These are phyloP conservation scores for Pipistrellus pygmaeus DNA, from an alignment of 2,797 vertebrate species.

Conservation along the genomic window DNA sequence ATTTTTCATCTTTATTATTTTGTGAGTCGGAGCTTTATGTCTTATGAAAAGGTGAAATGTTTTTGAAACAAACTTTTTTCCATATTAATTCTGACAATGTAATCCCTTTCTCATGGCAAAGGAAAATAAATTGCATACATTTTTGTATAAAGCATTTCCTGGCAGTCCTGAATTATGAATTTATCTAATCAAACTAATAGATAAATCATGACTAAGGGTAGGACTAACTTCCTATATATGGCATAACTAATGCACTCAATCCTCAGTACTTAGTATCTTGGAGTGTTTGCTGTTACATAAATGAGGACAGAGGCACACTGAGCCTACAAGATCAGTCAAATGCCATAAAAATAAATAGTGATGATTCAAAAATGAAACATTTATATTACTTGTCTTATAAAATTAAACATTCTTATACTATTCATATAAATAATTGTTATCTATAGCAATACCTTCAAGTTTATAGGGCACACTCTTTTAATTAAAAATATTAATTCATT, in stretches of 20 bases:
- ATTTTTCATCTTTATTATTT: constrained; percentile 45
- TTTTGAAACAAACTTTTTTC: background rate
- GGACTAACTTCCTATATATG: background rate
- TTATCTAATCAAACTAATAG: background rate
- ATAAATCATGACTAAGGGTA: background rate
- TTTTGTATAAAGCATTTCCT: constrained; percentile 40
- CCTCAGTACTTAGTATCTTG: background rate
- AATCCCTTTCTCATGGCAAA: background rate
- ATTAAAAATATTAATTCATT: constrained; percentile 14
- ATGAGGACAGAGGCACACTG: background rate
- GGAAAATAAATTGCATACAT: background rate
- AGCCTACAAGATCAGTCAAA: background rate
- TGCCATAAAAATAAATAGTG: background rate
- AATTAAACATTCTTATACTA: background rate
- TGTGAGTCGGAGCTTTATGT: background rate
- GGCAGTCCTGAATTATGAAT: background rate
- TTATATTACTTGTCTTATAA: background rate
- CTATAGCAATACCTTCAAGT: background rate
- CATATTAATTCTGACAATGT: constrained; percentile 26
- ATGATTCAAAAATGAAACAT: background rate
- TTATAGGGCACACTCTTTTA: background rate
- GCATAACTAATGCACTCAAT: background rate
- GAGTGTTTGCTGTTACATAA: background rate
- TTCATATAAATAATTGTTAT: background rate
- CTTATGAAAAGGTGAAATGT: constrained; percentile 11